Evolutionary conservation across 1,140 invertebrate species (phyloP), one percentile per base, ranked within the genome.

Genomic region (Drosophila takahashii): DNA sequence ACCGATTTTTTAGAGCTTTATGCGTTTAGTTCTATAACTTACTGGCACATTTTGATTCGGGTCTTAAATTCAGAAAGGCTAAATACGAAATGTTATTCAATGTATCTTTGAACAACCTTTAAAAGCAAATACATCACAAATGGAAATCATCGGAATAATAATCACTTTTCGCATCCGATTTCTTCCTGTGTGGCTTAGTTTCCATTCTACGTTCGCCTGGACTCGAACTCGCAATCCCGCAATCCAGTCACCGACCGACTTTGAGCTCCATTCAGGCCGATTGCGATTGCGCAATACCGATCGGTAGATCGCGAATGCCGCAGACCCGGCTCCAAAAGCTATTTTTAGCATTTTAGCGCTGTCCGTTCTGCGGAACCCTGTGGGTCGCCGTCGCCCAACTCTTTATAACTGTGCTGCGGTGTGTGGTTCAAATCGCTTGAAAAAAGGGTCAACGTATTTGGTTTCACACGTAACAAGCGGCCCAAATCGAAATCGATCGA

Each of bases 241-340:
- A 41, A 65, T 67, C 64, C 64, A 65, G 45, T 67, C 64, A 67
- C 64, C 64, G 64, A 67, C 60, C 45, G 64, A 72, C 70, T 64
- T 65, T 66, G 10, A 15, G 60, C 71, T 26, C 71, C 51, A 75
- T 51, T 77, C 54, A 65, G 62, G 61, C 66, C 83, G 84, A 84
- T 87, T 87, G 83, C 83, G 84, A 84, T 87, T 87, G 83, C 83
- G 83, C 84, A 87, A 87, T 79, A 77, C 41, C 29, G 50, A 76
- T 48, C 29, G 29, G 29, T 32, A 32, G 29, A 32, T 32, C n/a
- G 47, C 18, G 45, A 58, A 48, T 76, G 58, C 51, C 65, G 22
- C 22, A 57, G 59, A 65, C 60, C 27, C 47, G 58, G 15, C 58
- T 61, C 51, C 13, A 34, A 36, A 36, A 65, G 79, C 86, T 87